These are phyloP conservation scores for Cephus rjabovi DNA, from an alignment of 2,888 invertebrate species.

Conservation along the genomic window DNA sequence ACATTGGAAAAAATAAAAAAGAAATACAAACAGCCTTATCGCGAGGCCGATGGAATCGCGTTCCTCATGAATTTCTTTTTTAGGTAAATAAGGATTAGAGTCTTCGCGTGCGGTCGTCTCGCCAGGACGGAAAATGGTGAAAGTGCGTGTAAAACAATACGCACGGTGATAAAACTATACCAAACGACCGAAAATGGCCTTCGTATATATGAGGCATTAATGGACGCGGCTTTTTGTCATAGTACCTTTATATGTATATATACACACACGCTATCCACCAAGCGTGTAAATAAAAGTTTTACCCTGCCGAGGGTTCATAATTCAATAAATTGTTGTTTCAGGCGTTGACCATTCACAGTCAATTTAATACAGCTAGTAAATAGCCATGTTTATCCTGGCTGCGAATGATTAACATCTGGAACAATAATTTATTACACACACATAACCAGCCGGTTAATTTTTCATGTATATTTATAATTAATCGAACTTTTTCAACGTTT, in stretches of 20 bases:
- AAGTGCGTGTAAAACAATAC: constrained; percentile 4
- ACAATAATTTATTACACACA: too few relatives aligned
- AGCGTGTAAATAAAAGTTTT: not conserved
- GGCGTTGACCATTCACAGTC: too few relatives aligned
- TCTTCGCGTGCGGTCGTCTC: not conserved
- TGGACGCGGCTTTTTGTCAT: not conserved
- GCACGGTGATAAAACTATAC: not conserved
- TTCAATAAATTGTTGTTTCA: not conserved
- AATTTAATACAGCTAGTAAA: too few relatives aligned
- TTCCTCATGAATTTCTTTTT: not conserved
- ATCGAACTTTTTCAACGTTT: not conserved
- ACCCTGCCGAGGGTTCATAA: not conserved
- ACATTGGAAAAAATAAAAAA: not conserved
- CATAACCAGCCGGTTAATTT: too few relatives aligned
- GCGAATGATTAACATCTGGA: too few relatives aligned
- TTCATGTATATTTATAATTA: not conserved
- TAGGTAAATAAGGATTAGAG: not conserved
- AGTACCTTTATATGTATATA: not conserved
- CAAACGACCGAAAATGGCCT: not conserved
- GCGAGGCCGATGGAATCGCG: not conserved
- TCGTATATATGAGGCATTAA: not conserved
- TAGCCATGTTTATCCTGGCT: too few relatives aligned
- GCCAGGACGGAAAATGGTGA: not conserved
- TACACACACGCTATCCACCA: not conserved
- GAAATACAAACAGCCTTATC: not conserved